Evolutionary conservation across 2,797 vertebrate genomes (phyloP), one percentile per base, ranked within the genome.

Genomic region (Australoheros facetus): DNA sequence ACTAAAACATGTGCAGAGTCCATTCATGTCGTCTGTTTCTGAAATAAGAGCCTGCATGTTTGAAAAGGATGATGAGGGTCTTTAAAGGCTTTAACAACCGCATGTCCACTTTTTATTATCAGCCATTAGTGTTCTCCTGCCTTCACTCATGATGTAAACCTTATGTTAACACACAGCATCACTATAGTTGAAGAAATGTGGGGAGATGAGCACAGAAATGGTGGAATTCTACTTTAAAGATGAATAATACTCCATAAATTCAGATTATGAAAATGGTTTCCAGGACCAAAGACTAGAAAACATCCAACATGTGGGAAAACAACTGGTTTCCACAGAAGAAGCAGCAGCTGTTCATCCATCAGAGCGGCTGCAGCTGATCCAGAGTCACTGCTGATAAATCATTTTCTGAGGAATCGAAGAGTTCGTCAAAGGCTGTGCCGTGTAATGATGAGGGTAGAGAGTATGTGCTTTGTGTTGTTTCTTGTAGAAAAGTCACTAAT

Each of bases 301-400:
- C 16, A 48, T 66, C 42, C 62, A 66, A 48, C 42, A 51, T 69
- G 62, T 51, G 42, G 26, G 62, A 45, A 66, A 69, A 69, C 80
- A 77, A 66, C 21, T 57, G 51, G 42, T 69, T 51, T 69, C 62
- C 42, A 51, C 2, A 26, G 42, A 51, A 19, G 54, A 58, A 55
- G 26, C 39, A 17, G 42, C 8, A 69, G 62, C 42, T 69, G 2
- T 69, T 69, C 62, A 51, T 69, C 62, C 62, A 51, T 48, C 45
- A 48, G 45, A 77, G 28, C 72, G 66, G 78, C 75, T 69, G 79
- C 58, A 58, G 57, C 77, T 23, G 60, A 30, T 53, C 42, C 70
- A 64, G 73, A 39, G 51, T 62, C 28, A 60, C 16, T 17, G 12
- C 42, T 51, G 62, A 69, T 51, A 51, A 51, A 69, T 30, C 26